Evolutionary conservation across 2,797 vertebrate species (phyloP), one percentile per base, ranked within the genome.

Genomic region (Leptodactylus fallax): DNA sequence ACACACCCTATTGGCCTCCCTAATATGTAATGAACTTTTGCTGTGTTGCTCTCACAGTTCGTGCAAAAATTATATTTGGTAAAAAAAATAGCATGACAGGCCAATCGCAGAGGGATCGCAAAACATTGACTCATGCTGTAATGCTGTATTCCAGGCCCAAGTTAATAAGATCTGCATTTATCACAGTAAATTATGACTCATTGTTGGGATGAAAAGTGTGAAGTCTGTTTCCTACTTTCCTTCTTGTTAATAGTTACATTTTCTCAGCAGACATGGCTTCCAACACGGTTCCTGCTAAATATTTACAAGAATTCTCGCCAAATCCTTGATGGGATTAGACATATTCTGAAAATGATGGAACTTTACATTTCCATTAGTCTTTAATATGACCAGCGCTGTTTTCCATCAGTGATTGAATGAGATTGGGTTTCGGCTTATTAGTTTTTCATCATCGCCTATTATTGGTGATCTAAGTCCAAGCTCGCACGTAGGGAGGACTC

Each of bases 161-260:
- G 36, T 88, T 88, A 88, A 85, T 85, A 79, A 81, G 56, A 85
- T 55, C 79, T 82, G 58, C 60, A 81, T 85, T 89, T 89, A 81
- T 82, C 69, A 79, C 87, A 83, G 81, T 19, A 85, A 76, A 88
- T 86, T 85, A 74, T 82, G 79, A 85, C 56, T 89, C 81, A 83
- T 77, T 65, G 71, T 86, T 81, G 83, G 67, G 56, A 27, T 49
- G 61, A 82, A 86, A 86, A 76, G 69, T 69, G 78, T 82, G 83
- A 85, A 77, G 25, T 58, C 60, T 88, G 56, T 81, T 85, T 88
- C 79, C 67, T 86, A 72, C 36, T 79, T 51, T 77, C 76, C 63
- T 69, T 49, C 58, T 85, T 81, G 71, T 84, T 47, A 17, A 85
- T 58, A 23, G 27, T 81, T 87, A 27, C 47, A 78, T 81, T 87